Base-by-base conservation (phyloP, 2,113 vertebrate species). In the Petroica traversi region DNA sequence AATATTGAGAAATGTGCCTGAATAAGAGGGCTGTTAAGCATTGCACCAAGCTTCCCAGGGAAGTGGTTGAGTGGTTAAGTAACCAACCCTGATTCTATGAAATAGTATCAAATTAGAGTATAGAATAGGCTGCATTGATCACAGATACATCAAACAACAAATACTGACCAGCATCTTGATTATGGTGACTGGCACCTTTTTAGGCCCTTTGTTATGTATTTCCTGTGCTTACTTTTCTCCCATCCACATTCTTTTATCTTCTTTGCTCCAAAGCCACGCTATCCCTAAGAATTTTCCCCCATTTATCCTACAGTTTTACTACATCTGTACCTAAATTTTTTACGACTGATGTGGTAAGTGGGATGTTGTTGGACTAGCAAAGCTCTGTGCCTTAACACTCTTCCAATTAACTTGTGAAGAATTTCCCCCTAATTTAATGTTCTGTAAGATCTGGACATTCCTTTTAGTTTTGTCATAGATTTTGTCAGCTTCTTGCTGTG, bases 371-470 rank as follows among this genome's bases (percentile, higher is more conserved):
- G 22, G 8, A 17, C 14, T 36, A 36, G 5, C 5, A 68, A 68
- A 6, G 4, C 4, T 73, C 7, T 77, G 4, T 11, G 52, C 16
- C 25, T 0, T 4, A 52, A 8, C 6, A 38, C 1, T 48, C 2
- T 33, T 43, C 2, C 1, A 49, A 36, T 58, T 45, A 68, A 49
- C 18, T 14, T 59, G 4, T 54, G 45, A 81, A 64, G 19, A 15
- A 14, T 81, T 77, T 43, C 11, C 8, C 6, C 19, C 3, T n/a
- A 48, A 9, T 14, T 20, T 52, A 43, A 46, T 17, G 18, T 14
- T 80, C 28, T 31, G 4, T 41, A 14, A 64, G 58, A 19, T 55
- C 6, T 28, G 11, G 4, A 6, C 26, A 71, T n/a, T 61, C 6
- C 7, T 43, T 4, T 8, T 55, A 46, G 12, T 1, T 26, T 14